Evolutionary conservation across 2,113 vertebrate genomes (phyloP).

Genomic region (Ictalurus punctatus): DNA sequence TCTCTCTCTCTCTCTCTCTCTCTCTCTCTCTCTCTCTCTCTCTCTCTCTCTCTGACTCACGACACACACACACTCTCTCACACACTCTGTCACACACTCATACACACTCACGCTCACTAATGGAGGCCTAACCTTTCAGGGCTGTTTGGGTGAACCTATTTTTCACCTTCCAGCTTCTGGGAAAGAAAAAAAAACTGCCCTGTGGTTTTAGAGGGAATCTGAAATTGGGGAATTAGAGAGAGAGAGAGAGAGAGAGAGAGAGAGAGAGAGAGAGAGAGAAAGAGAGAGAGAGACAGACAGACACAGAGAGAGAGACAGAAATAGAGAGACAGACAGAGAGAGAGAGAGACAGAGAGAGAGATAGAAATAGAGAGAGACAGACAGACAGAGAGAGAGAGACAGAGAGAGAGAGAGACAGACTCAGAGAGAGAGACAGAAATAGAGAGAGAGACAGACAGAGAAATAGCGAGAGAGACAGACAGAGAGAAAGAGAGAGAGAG

Average conservation of each 20-base stretch:
- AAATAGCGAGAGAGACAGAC: too few relatives aligned
- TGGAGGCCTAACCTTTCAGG: slow-evolving; percentile 79
- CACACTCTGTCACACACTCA: not conserved
- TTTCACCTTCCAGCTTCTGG: slow-evolving; percentile 76
- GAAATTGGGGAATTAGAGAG: slow-evolving; percentile 34
- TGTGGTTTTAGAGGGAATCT: slow-evolving; percentile 47
- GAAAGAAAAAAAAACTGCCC: slow-evolving; percentile 10
- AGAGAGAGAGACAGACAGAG: too few relatives aligned
- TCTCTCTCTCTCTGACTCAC: not conserved
- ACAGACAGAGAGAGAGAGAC: too few relatives aligned
- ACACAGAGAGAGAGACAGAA: too few relatives aligned
- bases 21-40: not conserved
- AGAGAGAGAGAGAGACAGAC: too few relatives aligned
- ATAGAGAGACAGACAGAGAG: too few relatives aligned
- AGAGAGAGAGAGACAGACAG: too few relatives aligned
- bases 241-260: not conserved
- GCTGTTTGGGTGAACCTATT: slow-evolving; percentile 72
- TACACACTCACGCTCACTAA: slow-evolving; percentile 55
- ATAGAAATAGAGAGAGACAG: too few relatives aligned
- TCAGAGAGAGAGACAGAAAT: too few relatives aligned
- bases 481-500: too few relatives aligned
- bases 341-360: too few relatives aligned
- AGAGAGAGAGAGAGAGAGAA: too few relatives aligned
- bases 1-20: slow-evolving; percentile 7
- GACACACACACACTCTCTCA: not conserved